A percentile compares a stretch with the other conserved stretches of the same genome.
Evolutionary conservation across 1,140 invertebrate species (phyloP).

Genomic region (Cyphomyrmex costatus): DNA sequence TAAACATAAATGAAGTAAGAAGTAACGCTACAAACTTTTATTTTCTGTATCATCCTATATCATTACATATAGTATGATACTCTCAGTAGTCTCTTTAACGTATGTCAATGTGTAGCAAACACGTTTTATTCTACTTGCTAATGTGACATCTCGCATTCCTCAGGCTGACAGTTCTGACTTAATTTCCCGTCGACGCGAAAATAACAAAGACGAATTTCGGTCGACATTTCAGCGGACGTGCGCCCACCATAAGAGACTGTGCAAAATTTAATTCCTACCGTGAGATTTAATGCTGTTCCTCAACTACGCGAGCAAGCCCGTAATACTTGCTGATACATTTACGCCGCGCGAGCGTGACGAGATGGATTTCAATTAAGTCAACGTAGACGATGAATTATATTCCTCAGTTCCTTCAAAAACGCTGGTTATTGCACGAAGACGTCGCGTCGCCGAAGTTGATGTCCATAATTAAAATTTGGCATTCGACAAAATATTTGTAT

Average conservation of each 20-base stretch:
- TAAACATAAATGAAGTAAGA: no score
- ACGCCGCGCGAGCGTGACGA: not conserved
- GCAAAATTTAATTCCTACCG: conserved; percentile 49
- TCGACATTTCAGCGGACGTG: not conserved
- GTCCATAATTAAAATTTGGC: conserved; percentile 28
- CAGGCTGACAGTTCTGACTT: conserved; percentile 5
- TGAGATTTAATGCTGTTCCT: conserved; percentile 40
- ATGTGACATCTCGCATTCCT: conserved; percentile 15
- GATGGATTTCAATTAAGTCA: conserved; percentile 56
- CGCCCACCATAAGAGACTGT: conserved; percentile 12
- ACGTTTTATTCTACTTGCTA: conserved; percentile 1
- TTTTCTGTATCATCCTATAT: no score
- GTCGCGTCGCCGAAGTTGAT: not conserved
- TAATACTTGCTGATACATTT: conserved; percentile 49
- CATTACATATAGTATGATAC: no score
- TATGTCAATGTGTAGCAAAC: not conserved
- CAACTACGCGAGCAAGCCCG: conserved; percentile 16
- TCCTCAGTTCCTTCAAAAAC: not conserved
- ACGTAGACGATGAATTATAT: conserved; percentile 20
- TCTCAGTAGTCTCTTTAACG: conserved; percentile 42
- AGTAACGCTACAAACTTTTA: no score
- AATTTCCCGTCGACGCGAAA: conserved; percentile 51
- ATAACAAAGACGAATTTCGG: conserved; percentile 60
- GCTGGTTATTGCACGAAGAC: not conserved
- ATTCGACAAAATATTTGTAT: not conserved